Evolutionary conservation across 2,888 invertebrate genomes (phyloP).

Genomic region (Theodoxus fluviatilis): DNA sequence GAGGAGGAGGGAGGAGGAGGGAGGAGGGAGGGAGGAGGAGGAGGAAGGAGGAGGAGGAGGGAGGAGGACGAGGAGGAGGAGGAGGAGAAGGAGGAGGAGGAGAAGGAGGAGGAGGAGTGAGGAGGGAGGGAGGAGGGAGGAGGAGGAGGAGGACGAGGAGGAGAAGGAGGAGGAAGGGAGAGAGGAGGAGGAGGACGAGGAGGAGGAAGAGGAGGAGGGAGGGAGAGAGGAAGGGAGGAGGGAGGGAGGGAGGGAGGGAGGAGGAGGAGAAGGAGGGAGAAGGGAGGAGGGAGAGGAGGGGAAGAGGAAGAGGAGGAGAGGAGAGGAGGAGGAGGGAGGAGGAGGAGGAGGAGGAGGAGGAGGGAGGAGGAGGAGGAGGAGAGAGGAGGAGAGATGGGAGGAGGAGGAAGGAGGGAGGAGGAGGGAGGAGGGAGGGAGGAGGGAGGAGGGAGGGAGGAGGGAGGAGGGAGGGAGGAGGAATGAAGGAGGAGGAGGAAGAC

Average conservation of each 20-base stretch:
- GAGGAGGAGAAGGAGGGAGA: too few species aligned
- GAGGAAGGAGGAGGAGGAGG: slow-evolving; percentile 1
- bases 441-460: too few species aligned
- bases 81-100: neutral
- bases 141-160: neutral
- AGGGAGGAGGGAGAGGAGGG: too few species aligned
- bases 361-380: too few species aligned
- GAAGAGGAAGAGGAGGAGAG: too few species aligned
- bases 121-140: neutral
- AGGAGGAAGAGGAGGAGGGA: slow-evolving; percentile 7
- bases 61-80: neutral
- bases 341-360: too few species aligned
- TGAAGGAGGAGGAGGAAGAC: too few species aligned
- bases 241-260: neutral
- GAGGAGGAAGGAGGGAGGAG: too few species aligned
- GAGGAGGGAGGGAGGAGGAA: too few species aligned
- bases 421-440: too few species aligned
- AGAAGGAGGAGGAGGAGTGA: neutral
- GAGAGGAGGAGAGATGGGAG: too few species aligned
- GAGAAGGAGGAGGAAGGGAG: neutral
- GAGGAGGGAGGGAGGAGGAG: neutral
- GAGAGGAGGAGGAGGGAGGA: too few species aligned
- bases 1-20: neutral
- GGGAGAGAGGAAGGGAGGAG: neutral
- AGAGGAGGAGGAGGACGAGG: slow-evolving; percentile 6